Evolutionary conservation across 2,888 invertebrate species (phyloP), one percentile per base, ranked within the genome.

Genomic region (Acrobasis suavella): DNA sequence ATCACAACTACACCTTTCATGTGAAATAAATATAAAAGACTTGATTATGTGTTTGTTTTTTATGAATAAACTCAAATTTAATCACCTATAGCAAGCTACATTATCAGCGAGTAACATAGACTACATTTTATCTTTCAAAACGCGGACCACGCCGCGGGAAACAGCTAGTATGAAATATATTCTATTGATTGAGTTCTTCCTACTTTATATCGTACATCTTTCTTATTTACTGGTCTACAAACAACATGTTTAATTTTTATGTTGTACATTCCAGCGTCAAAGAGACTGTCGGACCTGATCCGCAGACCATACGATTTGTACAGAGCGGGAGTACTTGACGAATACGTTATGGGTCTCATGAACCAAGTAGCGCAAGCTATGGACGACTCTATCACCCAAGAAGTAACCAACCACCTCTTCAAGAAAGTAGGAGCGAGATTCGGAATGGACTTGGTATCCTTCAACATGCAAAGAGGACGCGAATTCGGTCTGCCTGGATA

Each of bases 361-460:
- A 98, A 98, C 85, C 98, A 98, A 92, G 97, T 97, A 22, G 97
- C 98, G 1, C 97, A 98, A 86, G 97, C 97, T 78, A 97, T 98
- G 97, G 98, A 98, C 82, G 97, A 98, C 83, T 97, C 97, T 0
- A 97, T 98, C 70, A 98, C 98, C 0, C 95, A 95, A 75, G 95
- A 97, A 94, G 97, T 98, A 1, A 98, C 98, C 49, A 98, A 98
- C 88, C 97, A 97, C 86, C 91, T 98, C 63, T 98, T 98, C 90
- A 97, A 97, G 87, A 96, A 96, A 85, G 95, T 95, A 50, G 94
- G 95, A 51, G 94, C 94, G 6, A 82, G 96, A 63, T 96, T 96
- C 78, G 98, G 98, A 70, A 95, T 98, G 95, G 98, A 98, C 85
- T 91, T 98, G 77, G 97, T 97, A 15, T 96, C 98, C 10, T 96